A percentile compares a stretch with the other conserved stretches of the same genome.
Conservation (phyloP, 2,797 vertebrate genomes). For the Mus minutoides region DNA sequence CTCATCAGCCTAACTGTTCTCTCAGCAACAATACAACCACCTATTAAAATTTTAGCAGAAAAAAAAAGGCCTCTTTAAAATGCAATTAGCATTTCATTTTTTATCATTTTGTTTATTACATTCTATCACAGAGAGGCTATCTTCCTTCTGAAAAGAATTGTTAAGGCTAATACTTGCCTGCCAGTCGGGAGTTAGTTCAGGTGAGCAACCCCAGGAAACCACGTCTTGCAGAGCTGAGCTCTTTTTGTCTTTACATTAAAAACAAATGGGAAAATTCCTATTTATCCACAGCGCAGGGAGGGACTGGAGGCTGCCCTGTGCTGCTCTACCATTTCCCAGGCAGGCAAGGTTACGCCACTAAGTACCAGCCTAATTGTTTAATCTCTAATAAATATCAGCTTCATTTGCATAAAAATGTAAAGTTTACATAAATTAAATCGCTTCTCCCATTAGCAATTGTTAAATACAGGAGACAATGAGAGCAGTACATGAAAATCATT, state of each 20-base stretch:
- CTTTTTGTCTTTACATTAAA: constrained; percentile 76
- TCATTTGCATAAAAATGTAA: constrained; percentile 90
- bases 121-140: constrained; percentile 84
- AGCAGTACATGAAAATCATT: constrained; percentile 78
- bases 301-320: constrained; percentile 68
- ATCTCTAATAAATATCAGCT: constrained; percentile 88
- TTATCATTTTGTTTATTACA: constrained; percentile 85
- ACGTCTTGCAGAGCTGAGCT: constrained; percentile 45
- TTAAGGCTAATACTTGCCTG: constrained; percentile 74
- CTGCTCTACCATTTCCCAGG: constrained; percentile 84
- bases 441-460: constrained; percentile 85
- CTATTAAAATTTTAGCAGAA: constrained; percentile 71
- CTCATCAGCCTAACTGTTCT: constrained; percentile 89
- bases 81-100: constrained; percentile 89
- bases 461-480: constrained; percentile 83
- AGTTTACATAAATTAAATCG: constrained; percentile 90
- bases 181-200: constrained; percentile 81
- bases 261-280: constrained; percentile 77
- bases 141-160: constrained; percentile 79
- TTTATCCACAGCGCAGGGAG: constrained; percentile 85
- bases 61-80: constrained; percentile 83
- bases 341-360: constrained; percentile 84
- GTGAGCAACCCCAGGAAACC: constrained; percentile 70
- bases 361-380: constrained; percentile 87
- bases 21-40: constrained; percentile 86